phyloP scores from a whole-genome alignment of 1,140 invertebrate species.

The Lamellibrachia luymesi region DNA sequence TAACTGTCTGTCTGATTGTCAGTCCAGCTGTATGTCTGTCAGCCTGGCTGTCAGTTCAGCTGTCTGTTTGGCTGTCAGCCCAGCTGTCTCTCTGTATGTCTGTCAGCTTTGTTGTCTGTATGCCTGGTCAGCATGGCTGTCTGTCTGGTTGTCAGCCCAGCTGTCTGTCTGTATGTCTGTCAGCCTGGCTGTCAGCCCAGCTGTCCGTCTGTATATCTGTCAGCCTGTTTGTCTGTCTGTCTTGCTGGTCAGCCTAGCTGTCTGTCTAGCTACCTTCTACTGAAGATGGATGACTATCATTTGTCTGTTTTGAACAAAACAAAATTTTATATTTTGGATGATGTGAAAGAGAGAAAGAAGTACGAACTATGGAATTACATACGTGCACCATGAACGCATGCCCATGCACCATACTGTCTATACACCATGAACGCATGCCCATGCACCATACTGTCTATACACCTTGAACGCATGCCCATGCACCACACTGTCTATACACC shows the following conservation, averaged over 20 bases:
- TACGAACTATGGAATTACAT: no score
- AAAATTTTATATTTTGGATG: no score
- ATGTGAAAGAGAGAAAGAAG: no score
- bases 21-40: not conserved
- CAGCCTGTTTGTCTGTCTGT: not conserved
- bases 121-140: not conserved
- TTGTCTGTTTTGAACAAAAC: no score
- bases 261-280: no score
- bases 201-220: not conserved
- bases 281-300: no score
- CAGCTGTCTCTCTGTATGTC: not conserved
- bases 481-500: no score
- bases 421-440: no score
- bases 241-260: not conserved
- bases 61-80: not conserved
- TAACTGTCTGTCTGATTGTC: not conserved
- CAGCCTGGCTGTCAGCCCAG: not conserved
- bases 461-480: no score
- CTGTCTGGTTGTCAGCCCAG: not conserved
- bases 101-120: not conserved
- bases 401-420: no score
- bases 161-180: not conserved
- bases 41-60: not conserved
- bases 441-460: no score
- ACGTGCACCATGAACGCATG: no score